phyloP scores from a whole-genome alignment of 2,113 vertebrate genomes.

The Lycaon pictus region DNA sequence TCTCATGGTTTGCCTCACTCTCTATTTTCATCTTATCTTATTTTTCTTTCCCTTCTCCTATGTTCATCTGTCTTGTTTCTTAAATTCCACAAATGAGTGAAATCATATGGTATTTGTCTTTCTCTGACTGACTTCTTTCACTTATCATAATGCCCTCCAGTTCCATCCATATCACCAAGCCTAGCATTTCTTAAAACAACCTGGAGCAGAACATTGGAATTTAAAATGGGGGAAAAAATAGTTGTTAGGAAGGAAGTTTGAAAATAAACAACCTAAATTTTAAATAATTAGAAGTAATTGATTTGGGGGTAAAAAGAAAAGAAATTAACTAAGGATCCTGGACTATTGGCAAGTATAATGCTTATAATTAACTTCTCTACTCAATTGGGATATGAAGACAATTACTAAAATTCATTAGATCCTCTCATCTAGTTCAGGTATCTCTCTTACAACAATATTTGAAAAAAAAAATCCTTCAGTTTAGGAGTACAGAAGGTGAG shows the following conservation, averaged over 20 bases:
- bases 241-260: background rate
- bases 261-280: background rate
- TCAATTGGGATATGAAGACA: background rate
- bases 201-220: background rate
- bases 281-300: background rate
- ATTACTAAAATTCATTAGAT: background rate
- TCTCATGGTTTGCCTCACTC: background rate
- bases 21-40: too few species aligned
- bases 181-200: background rate
- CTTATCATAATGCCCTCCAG: too few species aligned
- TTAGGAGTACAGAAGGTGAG: background rate
- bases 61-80: too few species aligned
- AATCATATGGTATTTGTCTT: too few species aligned
- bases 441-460: background rate
- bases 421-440: background rate
- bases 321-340: background rate
- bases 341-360: background rate
- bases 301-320: background rate
- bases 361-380: background rate
- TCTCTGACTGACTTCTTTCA: too few species aligned
- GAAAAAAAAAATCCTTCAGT: background rate
- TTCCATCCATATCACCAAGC: too few species aligned
- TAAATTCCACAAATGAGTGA: too few species aligned
- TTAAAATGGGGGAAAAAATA: background rate
- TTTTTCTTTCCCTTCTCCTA: too few species aligned